Evolutionary conservation across 2,888 invertebrate species (phyloP).

Genomic region (Apocheima hispidaria): DNA sequence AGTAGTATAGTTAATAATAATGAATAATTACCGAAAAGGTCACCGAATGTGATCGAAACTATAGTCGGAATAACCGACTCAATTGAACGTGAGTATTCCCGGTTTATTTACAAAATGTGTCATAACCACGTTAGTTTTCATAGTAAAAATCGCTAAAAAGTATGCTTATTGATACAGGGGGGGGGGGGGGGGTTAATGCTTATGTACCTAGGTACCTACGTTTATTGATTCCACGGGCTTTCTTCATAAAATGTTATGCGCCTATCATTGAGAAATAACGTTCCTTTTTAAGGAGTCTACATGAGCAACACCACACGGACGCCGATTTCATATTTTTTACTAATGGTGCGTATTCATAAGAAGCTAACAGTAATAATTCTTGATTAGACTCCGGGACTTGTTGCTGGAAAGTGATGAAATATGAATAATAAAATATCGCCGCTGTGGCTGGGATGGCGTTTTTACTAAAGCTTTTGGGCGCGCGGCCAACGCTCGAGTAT

Average conservation of each 20-base stretch:
- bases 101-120: too few relatives aligned
- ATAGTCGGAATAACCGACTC: too few relatives aligned
- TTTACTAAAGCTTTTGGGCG: constrained; percentile 28
- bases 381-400: constrained; percentile 26
- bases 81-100: too few relatives aligned
- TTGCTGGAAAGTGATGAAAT: constrained; percentile 31
- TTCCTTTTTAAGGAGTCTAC: not conserved
- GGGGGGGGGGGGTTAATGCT: too few relatives aligned
- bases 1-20: too few relatives aligned
- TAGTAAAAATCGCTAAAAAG: too few relatives aligned
- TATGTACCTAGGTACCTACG: too few relatives aligned
- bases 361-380: constrained; percentile 18
- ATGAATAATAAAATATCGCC: constrained; percentile 32
- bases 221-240: not conserved
- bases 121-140: too few relatives aligned
- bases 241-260: not conserved
- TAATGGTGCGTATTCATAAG: constrained; percentile 13
- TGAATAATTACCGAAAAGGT: too few relatives aligned
- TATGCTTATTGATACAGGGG: too few relatives aligned
- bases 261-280: not conserved
- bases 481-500: constrained; percentile 24
- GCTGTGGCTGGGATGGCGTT: constrained; percentile 14
- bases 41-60: too few relatives aligned
- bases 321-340: constrained; percentile 7
- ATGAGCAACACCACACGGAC: not conserved